These are phyloP conservation scores for Nilaparvata lugens DNA, from an alignment of 1,140 invertebrate genomes.

Conservation along the genomic window DNA sequence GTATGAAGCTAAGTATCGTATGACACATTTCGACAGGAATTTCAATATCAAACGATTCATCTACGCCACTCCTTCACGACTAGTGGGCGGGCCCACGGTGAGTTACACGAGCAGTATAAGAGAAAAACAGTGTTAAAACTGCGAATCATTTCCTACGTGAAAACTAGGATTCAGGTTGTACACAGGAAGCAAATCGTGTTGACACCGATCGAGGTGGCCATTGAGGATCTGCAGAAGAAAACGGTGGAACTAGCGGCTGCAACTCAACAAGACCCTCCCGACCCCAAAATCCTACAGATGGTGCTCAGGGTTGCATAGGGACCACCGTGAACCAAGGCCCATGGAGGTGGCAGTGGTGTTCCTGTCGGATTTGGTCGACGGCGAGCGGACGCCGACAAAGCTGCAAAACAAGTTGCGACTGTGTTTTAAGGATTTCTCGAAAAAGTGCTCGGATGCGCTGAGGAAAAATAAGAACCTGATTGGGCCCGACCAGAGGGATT, in stretches of 20 bases:
- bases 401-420: constrained; percentile 87
- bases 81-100: constrained; percentile 88
- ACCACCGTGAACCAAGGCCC: constrained; percentile 99
- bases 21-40: constrained; percentile 89
- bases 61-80: constrained; percentile 92
- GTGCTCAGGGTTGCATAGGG: constrained; percentile 88
- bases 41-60: constrained; percentile 94
- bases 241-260: constrained; percentile 64
- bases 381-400: constrained; percentile 61
- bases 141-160: constrained; percentile 94
- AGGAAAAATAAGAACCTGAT: constrained; percentile 90
- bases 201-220: constrained; percentile 91
- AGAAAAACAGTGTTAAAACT: constrained; percentile 89
- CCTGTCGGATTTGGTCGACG: constrained; percentile 67
- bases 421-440: constrained; percentile 95
- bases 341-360: constrained; percentile 91
- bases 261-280: constrained; percentile 81
- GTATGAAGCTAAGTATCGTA: constrained; percentile 77
- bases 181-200: constrained; percentile 72
- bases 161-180: constrained; percentile 86
- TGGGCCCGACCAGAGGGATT: constrained; percentile 84
- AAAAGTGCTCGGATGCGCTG: constrained; percentile 89
- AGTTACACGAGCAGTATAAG: constrained; percentile 92
- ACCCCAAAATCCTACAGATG: constrained; percentile 97
- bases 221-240: constrained; percentile 97